These are phyloP conservation scores for Platysternon megacephalum DNA, from an alignment of 2,113 vertebrate species.

Conservation along the genomic window DNA sequence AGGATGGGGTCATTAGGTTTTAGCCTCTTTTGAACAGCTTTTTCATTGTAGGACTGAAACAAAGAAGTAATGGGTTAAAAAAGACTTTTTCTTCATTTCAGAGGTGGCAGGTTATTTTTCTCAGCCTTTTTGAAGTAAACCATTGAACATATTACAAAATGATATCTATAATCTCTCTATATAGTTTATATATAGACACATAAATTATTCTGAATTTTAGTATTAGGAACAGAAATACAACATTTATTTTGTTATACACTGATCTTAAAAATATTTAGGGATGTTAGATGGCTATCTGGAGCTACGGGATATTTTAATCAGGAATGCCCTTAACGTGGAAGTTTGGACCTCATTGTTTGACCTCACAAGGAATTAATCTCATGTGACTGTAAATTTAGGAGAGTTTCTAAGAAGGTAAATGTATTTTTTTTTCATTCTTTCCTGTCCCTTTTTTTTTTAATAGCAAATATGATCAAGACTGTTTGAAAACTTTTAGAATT, in stretches of 20 bases:
- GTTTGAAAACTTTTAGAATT: slow-evolving; percentile 78
- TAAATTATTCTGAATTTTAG: background rate
- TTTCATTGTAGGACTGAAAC: background rate
- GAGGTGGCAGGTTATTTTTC: background rate
- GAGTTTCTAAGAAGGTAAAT: slow-evolving; percentile 71
- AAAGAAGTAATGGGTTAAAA: background rate
- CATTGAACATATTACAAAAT: background rate
- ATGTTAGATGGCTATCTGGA: slow-evolving; percentile 50
- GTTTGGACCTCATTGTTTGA: slow-evolving; percentile 51
- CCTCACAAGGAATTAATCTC: slow-evolving; percentile 66
- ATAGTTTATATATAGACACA: background rate
- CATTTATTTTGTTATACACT: background rate
- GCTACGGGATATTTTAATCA: background rate
- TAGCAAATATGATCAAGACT: slow-evolving; percentile 71
- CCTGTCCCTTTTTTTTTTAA: background rate
- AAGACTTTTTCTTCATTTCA: background rate
- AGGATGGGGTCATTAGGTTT: background rate
- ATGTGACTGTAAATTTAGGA: slow-evolving; percentile 35
- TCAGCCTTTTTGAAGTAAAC: background rate
- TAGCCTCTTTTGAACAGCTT: background rate
- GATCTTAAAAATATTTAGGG: background rate
- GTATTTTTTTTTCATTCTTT: background rate
- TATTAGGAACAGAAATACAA: background rate
- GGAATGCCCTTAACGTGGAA: slow-evolving; percentile 13
- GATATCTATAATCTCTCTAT: background rate